These are phyloP conservation scores for Trissonchulus latispiculum DNA, from an alignment of 2,888 invertebrate genomes.

Conservation along the genomic window DNA sequence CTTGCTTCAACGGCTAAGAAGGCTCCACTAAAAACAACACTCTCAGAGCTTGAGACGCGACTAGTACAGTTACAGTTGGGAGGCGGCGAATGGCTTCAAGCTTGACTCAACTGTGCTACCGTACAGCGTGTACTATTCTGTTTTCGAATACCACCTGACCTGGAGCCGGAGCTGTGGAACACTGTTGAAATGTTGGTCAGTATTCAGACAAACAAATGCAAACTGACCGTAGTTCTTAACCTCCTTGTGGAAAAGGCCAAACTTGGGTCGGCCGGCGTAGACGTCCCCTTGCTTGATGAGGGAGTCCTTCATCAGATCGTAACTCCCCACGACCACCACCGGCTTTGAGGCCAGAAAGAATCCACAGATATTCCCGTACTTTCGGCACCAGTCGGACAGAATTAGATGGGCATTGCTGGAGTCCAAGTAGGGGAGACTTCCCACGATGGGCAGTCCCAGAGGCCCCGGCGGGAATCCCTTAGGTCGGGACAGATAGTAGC, in stretches of 20 bases:
- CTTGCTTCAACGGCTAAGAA: too few species aligned
- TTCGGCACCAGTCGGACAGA: constrained; percentile 1
- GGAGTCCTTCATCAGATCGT: constrained; percentile 10
- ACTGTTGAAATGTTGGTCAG: too few species aligned
- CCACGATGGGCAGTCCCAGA: constrained; percentile 16
- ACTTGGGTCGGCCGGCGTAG: constrained; percentile 13
- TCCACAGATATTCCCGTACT: constrained; percentile 15
- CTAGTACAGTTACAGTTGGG: too few species aligned
- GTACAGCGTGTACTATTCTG: too few species aligned
- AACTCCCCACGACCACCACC: constrained; percentile 12
- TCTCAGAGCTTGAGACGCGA: too few species aligned
- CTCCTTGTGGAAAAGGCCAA: not conserved
- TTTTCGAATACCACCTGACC: too few species aligned
- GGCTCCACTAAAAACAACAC: too few species aligned
- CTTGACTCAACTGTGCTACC: too few species aligned
- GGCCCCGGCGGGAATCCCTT: constrained; percentile 11
- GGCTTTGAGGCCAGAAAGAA: constrained; percentile 10
- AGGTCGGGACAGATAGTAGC: not conserved
- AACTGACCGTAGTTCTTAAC: too few species aligned
- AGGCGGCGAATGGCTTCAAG: too few species aligned
- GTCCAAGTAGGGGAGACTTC: not conserved
- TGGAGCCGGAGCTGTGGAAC: too few species aligned
- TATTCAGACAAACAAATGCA: too few species aligned
- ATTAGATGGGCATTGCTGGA: not conserved
- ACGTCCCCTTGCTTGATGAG: constrained; percentile 14